Evolutionary conservation across 2,888 invertebrate genomes (phyloP), one percentile per base, ranked within the genome.

Genomic region (Thelaira solivaga): DNA sequence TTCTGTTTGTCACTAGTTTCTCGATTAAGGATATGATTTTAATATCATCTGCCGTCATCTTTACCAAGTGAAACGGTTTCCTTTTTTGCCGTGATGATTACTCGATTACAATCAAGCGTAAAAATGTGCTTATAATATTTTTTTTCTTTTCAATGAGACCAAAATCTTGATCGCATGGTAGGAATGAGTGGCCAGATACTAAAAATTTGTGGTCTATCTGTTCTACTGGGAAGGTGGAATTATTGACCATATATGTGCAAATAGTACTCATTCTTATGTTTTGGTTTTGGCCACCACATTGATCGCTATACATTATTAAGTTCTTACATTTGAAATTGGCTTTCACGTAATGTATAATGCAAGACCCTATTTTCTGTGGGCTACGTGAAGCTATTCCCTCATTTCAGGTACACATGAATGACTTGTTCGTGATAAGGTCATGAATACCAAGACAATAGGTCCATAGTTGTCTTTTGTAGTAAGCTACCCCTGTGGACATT

Each of bases 1-100:
- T 78, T 47, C 71, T 71, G 67, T 79, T 79, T 59, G 64, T 74
- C 36, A 78, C 59, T 65, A 74, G 51, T 74, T 73, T 64, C 34
- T 78, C 62, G 29, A 47, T 55, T 55, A 36, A 43, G 31, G 51
- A 45, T 41, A 36, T 45, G 55, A 47, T 76, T 69, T 76, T 72
- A 49, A 71, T 65, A 36, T 47, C 26, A 47, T 26, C 24, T 47
- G 47, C 47, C 24, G 47, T 47, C 47, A 47, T 47, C 26, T 26
- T 71, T 55, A 72, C 65, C 45, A 76, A 49, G 31, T 80, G 57
- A 72, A 76, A 72, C 65, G 41, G 75, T 71, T 71, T 22, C 43
- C 51, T 73, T 68, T 74, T 71, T 69, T 55, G 55, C 74, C 43
- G 68, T 59, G 36, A 69, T 36, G 47, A 72, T 76, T 57, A 69